Percentiles rank a stretch among this genome's conserved stretches.
Evolutionary conservation across 1,140 invertebrate species (phyloP).

Genomic region (Melipona quadrifasciata): DNA sequence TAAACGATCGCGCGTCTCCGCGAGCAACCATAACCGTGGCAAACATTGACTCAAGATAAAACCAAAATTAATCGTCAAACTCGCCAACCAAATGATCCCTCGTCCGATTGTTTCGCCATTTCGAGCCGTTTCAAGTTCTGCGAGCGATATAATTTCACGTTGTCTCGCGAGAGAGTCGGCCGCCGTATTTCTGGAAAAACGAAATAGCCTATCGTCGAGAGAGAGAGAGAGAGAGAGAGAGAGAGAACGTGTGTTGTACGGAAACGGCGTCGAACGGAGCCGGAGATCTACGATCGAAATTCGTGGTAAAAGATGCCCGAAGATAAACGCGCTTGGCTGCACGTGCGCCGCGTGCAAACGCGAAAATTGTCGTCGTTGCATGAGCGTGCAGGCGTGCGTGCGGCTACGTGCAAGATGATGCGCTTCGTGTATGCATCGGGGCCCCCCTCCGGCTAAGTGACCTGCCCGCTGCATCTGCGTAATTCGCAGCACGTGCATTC

Average conservation of each 20-base stretch:
- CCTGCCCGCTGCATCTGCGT: constrained; percentile 57
- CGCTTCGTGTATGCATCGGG: constrained; percentile 23
- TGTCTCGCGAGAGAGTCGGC: accelerated
- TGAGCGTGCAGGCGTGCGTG: constrained; percentile 32
- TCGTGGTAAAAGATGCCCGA: constrained; percentile 40
- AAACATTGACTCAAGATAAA: no score
- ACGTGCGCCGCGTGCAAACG: constrained; percentile 45
- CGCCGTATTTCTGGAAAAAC: not conserved
- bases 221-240: not conserved
- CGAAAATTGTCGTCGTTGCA: constrained; percentile 39
- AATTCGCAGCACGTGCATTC: constrained; percentile 63
- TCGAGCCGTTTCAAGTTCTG: not conserved
- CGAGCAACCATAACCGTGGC: no score
- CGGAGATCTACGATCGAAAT: constrained; percentile 39
- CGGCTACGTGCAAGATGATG: constrained; percentile 32
- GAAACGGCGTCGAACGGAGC: constrained; percentile 1
- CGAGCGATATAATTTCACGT: not conserved
- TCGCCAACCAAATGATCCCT: no score
- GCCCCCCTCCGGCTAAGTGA: constrained; percentile 33
- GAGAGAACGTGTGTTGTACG: not conserved
- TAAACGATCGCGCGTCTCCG: no score
- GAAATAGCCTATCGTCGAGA: not conserved
- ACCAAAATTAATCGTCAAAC: no score
- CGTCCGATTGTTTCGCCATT: no score
- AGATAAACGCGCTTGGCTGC: constrained; percentile 32